Evolutionary conservation across 2,797 vertebrate species (phyloP).

Genomic region (Alectoris magna): DNA sequence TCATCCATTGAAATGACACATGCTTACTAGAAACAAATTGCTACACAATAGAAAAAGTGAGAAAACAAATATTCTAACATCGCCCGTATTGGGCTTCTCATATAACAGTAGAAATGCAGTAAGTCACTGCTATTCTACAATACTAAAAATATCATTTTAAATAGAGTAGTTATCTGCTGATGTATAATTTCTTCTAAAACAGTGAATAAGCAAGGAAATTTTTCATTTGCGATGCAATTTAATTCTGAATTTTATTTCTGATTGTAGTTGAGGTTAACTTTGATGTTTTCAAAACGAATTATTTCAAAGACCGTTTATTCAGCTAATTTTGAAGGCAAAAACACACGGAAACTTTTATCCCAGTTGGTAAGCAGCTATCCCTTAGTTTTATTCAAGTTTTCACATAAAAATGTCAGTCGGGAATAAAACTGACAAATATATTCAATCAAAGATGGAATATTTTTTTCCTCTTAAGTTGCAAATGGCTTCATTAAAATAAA

Average conservation of each 20-base stretch:
- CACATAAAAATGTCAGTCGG: constrained; percentile 93
- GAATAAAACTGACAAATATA: constrained; percentile 96
- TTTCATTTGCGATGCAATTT: constrained; percentile 74
- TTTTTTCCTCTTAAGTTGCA: constrained; percentile 93
- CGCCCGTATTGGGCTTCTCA: neutral
- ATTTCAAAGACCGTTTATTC: constrained; percentile 80
- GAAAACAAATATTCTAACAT: constrained; percentile 8
- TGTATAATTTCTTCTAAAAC: constrained; percentile 44
- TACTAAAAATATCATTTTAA: constrained; percentile 13
- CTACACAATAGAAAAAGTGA: neutral
- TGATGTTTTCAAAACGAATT: constrained; percentile 77
- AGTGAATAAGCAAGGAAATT: constrained; percentile 53
- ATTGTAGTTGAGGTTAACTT: constrained; percentile 73
- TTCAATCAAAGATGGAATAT: constrained; percentile 90
- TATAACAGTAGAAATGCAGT: neutral
- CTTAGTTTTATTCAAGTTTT: constrained; percentile 85
- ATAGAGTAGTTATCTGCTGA: constrained; percentile 40
- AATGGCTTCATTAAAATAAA: constrained; percentile 99
- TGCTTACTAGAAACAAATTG: neutral
- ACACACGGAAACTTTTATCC: constrained; percentile 81
- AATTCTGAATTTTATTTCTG: constrained; percentile 75
- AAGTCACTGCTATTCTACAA: neutral
- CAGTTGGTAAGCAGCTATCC: constrained; percentile 80
- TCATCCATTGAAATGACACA: neutral
- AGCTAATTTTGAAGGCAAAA: constrained; percentile 80